phyloP scores from a whole-genome alignment of 1,140 invertebrate species.

The Halesus radiatus region DNA sequence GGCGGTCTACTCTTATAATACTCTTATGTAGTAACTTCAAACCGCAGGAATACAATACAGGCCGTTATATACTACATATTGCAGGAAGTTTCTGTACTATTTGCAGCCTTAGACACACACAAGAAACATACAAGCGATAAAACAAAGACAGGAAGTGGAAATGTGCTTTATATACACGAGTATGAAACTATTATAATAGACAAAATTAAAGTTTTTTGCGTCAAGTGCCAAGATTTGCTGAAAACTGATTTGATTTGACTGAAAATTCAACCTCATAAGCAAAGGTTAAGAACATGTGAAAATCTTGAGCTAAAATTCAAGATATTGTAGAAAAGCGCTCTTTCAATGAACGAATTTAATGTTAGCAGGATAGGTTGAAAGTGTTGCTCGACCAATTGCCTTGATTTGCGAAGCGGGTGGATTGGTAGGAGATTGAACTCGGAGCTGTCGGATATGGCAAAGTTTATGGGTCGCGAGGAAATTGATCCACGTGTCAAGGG shows the following conservation, averaged over 20 bases:
- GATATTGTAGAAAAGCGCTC: neutral
- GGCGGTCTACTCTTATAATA: no score
- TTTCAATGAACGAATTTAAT: no score
- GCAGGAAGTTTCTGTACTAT: neutral
- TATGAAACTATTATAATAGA: neutral
- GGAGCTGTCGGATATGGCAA: neutral
- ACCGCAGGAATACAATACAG: constrained; percentile 15
- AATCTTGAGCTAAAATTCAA: neutral
- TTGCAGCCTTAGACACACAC: neutral
- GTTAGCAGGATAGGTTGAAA: no score
- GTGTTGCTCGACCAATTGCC: no score
- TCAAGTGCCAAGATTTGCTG: neutral
- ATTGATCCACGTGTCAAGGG: constrained; percentile 46
- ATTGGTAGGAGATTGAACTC: neutral
- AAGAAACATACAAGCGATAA: neutral
- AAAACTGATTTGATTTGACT: neutral
- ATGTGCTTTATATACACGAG: neutral
- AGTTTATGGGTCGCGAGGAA: constrained; percentile 48
- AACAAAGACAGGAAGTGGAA: neutral
- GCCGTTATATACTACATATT: neutral
- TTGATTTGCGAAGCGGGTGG: neutral
- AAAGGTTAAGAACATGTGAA: neutral
- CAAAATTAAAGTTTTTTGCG: neutral
- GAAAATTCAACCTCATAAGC: neutral
- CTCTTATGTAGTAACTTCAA: neutral